Conservation (phyloP, 2,888 invertebrate species). For the Rhaphigaster nebulosa region DNA sequence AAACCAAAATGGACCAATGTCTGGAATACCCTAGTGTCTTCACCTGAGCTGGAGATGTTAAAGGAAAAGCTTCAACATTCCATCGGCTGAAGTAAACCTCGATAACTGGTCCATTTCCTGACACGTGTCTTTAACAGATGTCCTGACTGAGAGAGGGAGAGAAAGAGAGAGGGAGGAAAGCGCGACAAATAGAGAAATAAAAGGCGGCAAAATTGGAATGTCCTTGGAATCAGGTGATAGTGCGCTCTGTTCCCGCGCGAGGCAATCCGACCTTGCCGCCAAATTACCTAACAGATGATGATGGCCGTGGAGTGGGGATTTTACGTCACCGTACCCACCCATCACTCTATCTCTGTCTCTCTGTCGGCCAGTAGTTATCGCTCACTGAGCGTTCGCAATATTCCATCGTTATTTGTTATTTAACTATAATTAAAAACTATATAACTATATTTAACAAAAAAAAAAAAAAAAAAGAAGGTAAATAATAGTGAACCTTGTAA, state of each 20-base stretch:
- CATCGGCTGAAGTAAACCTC: neutral
- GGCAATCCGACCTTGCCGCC: constrained; percentile 14
- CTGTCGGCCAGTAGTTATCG: neutral
- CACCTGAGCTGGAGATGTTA: neutral
- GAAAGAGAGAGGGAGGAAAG: neutral
- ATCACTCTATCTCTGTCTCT: neutral
- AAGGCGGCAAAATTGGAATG: constrained; percentile 31
- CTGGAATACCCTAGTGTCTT: no score
- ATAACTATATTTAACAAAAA: no score
- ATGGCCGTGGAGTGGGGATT: constrained; percentile 5
- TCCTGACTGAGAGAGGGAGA: neutral
- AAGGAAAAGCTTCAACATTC: neutral
- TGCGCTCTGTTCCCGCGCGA: constrained; percentile 16
- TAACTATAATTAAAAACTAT: no score
- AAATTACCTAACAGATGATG: constrained; percentile 41
- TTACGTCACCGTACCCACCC: neutral
- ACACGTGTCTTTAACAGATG: neutral
- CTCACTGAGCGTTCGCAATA: neutral
- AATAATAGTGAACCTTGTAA: no score
- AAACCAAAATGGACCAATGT: no score
- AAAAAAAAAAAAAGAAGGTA: no score
- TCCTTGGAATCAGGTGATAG: constrained; percentile 18
- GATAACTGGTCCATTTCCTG: neutral
- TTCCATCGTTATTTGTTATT: no score
- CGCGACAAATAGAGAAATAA: constrained; percentile 37